These are phyloP conservation scores for Drosophila parthenogenetica DNA, from an alignment of 2,888 invertebrate genomes.

Conservation along the genomic window DNA sequence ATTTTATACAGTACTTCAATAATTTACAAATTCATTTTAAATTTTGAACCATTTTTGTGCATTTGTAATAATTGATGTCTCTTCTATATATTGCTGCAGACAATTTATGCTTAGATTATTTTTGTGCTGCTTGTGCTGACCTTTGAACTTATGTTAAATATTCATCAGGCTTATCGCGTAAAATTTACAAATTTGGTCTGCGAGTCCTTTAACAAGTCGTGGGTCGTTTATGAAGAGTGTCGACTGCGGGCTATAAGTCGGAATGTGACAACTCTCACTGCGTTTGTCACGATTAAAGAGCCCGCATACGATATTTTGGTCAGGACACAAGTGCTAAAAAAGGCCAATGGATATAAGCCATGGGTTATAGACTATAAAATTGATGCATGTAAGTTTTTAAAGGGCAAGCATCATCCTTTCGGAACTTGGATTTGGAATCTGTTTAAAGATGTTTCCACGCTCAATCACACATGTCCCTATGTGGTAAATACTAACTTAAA, in stretches of 20 bases:
- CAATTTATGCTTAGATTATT: too few species aligned
- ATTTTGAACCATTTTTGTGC: too few species aligned
- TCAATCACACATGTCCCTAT: slow-evolving; percentile 40
- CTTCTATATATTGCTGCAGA: too few species aligned
- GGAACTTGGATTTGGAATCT: slow-evolving; percentile 11
- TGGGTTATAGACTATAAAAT: slow-evolving; percentile 20
- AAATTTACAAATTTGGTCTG: slow-evolving; percentile 32
- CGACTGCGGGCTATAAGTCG: slow-evolving; percentile 24
- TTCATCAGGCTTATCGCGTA: not conserved
- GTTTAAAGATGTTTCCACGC: slow-evolving; percentile 12
- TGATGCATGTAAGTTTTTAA: slow-evolving; percentile 22
- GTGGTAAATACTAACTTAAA: slow-evolving; percentile 7
- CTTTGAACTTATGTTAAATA: too few species aligned
- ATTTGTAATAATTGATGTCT: too few species aligned
- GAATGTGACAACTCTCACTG: slow-evolving; percentile 25
- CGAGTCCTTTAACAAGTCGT: slow-evolving; percentile 31
- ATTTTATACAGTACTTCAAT: too few species aligned
- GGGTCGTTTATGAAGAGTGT: slow-evolving; percentile 19
- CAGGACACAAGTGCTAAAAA: slow-evolving; percentile 6
- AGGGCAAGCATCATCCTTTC: slow-evolving; percentile 5
- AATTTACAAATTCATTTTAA: too few species aligned
- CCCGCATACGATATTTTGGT: slow-evolving; percentile 13
- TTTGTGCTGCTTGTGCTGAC: too few species aligned
- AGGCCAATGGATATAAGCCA: slow-evolving; percentile 39
- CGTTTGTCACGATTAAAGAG: not conserved